Percentiles rank a stretch among this genome's conserved stretches.
Conservation (phyloP, 2,797 vertebrate genomes). For the Eulemur mongoz region DNA sequence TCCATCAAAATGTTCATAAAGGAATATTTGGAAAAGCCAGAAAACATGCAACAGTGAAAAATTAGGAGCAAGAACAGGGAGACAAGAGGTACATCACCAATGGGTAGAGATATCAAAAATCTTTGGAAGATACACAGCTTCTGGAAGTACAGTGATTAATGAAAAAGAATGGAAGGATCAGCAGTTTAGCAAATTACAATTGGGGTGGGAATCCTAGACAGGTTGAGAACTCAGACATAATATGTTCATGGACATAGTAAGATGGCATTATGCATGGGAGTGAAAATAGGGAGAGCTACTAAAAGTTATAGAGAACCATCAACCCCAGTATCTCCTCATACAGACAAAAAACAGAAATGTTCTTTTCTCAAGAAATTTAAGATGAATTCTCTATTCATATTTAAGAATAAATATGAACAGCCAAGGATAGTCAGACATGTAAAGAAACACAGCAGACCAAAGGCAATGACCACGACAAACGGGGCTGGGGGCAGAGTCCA, state of each 20-base stretch:
- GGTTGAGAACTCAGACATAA: background rate
- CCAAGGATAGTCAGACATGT: background rate
- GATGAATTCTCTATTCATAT: background rate
- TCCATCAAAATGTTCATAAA: conserved; percentile 9
- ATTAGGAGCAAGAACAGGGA: background rate
- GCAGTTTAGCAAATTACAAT: background rate
- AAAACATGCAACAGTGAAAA: background rate
- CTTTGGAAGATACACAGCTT: background rate
- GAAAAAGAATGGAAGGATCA: background rate
- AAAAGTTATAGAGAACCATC: background rate
- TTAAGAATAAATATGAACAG: background rate
- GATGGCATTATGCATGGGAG: background rate
- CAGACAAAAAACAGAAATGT: background rate
- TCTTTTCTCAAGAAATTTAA: conserved; percentile 6
- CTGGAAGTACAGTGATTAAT: background rate
- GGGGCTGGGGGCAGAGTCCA: background rate
- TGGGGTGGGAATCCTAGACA: background rate
- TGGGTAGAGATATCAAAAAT: background rate
- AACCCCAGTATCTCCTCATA: background rate
- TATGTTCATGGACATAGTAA: background rate
- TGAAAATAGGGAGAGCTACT: background rate
- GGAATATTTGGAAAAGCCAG: background rate
- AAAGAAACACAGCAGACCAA: background rate
- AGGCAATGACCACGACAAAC: background rate
- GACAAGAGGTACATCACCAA: background rate